phyloP scores from a whole-genome alignment of 2,888 invertebrate species.

The Zhengitettix transpicula region DNA sequence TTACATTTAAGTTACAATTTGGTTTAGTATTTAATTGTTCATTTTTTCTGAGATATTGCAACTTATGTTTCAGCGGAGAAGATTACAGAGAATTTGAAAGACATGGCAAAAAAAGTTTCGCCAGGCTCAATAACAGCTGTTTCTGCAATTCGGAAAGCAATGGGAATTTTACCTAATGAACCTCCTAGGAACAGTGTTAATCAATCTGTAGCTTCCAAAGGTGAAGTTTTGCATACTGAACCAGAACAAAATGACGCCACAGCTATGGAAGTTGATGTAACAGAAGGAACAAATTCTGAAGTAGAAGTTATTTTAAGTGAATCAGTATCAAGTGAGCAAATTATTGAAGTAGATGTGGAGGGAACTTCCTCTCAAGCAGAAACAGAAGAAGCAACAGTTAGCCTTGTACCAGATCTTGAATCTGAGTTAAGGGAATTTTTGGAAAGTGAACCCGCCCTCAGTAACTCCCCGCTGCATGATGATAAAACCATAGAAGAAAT shows the following conservation, averaged over 20 bases:
- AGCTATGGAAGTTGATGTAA: neutral
- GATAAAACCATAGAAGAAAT: constrained; percentile 13
- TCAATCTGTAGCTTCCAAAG: neutral
- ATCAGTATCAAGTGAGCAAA: constrained; percentile 17
- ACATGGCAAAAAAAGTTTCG: constrained; percentile 57
- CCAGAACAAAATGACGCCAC: neutral
- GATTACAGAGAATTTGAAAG: constrained; percentile 55
- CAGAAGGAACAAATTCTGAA: constrained; percentile 10
- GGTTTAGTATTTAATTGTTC: too few relatives aligned
- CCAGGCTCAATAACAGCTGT: constrained; percentile 52
- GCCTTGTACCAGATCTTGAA: constrained; percentile 40
- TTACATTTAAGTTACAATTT: too few relatives aligned
- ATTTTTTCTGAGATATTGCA: neutral
- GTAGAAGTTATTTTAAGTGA: constrained; percentile 15
- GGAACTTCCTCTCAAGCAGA: constrained; percentile 10
- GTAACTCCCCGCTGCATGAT: constrained; percentile 26
- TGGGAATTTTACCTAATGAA: constrained; percentile 40
- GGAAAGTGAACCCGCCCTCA: constrained; percentile 44
- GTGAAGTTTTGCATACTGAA: neutral
- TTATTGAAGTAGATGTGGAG: constrained; percentile 10
- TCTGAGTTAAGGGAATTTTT: constrained; percentile 53
- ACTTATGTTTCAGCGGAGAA: constrained; percentile 32
- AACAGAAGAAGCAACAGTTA: constrained; percentile 17
- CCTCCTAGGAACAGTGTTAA: neutral
- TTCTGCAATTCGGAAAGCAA: constrained; percentile 50